Conservation (phyloP, 1,140 invertebrate genomes). For the Dendroctonus ponderosae region DNA sequence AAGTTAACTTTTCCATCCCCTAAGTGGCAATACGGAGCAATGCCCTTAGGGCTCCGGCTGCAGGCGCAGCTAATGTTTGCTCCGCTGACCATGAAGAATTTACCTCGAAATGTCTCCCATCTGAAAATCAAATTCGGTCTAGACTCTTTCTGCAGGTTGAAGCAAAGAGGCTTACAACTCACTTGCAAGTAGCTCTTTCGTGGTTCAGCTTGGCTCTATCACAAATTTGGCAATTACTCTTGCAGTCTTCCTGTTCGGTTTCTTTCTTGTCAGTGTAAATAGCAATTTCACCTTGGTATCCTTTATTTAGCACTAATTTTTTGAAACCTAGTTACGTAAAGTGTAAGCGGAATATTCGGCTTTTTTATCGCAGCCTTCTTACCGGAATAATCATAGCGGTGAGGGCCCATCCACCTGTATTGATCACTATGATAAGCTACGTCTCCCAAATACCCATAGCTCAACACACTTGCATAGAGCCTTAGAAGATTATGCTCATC, state of each 20-base stretch:
- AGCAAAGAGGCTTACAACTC: neutral
- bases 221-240: constrained; percentile 44
- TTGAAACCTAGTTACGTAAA: constrained; percentile 61
- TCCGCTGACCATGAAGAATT: constrained; percentile 76
- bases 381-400: constrained; percentile 81
- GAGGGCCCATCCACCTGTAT: constrained; percentile 87
- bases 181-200: constrained; percentile 37
- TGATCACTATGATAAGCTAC: constrained; percentile 79
- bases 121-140: constrained; percentile 7
- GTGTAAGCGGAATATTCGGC: neutral
- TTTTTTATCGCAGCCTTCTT: constrained; percentile 21
- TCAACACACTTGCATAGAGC: constrained; percentile 77
- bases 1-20: constrained; percentile 81
- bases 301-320: constrained; percentile 67
- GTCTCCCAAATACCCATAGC: constrained; percentile 88
- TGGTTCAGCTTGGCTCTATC: constrained; percentile 22
- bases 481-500: constrained; percentile 63
- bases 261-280: constrained; percentile 52
- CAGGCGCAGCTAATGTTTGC: constrained; percentile 81
- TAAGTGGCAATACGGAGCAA: constrained; percentile 76
- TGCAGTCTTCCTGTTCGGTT: constrained; percentile 37
- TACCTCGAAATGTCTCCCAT: constrained; percentile 67
- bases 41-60: constrained; percentile 69
- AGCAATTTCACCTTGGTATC: constrained; percentile 71
- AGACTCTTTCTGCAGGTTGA: neutral